Conservation (phyloP, 2,113 vertebrate genomes). For the Porphyrio hochstetteri region DNA sequence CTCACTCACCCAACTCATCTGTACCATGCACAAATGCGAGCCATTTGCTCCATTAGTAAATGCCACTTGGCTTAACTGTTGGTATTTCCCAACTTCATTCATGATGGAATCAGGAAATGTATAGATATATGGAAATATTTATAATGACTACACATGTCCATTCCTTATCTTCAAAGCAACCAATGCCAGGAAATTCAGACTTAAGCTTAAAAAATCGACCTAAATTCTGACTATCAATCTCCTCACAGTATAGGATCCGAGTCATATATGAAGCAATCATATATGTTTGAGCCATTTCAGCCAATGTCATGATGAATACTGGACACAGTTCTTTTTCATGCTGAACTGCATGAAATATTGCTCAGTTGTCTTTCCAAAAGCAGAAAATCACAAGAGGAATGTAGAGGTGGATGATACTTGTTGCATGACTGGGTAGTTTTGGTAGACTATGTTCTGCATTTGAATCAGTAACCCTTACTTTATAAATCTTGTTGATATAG, state of each 20-base stretch:
- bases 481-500: background rate
- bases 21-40: accelerated
- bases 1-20: background rate
- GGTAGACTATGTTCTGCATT: background rate
- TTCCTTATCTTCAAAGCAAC: background rate
- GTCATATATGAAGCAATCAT: background rate
- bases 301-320: background rate
- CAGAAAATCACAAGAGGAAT: background rate
- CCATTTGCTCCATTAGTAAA: background rate
- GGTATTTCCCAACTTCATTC: background rate
- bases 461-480: background rate
- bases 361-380: background rate
- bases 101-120: background rate
- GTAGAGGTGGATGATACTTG: background rate
- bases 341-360: accelerated
- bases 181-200: background rate
- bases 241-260: background rate
- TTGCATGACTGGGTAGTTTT: background rate
- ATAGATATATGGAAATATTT: background rate
- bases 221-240: background rate
- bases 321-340: background rate
- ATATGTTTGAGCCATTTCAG: background rate
- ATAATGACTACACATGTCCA: background rate
- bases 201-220: background rate
- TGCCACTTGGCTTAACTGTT: background rate